These are phyloP conservation scores for Steinernema scapterisci DNA, from an alignment of 2,888 invertebrate species.

Conservation along the genomic window DNA sequence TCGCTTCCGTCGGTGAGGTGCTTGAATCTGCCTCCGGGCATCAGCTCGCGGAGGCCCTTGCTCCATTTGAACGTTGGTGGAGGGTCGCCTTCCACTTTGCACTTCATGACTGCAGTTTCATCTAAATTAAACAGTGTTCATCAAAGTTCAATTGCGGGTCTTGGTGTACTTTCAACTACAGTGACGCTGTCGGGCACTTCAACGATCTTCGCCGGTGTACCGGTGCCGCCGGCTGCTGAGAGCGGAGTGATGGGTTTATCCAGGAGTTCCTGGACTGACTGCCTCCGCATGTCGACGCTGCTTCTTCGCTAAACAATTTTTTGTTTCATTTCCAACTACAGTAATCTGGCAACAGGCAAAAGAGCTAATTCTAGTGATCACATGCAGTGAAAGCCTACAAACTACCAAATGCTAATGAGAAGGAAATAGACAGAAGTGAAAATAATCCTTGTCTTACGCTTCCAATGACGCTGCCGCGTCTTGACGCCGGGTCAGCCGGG, in stretches of 20 bases:
- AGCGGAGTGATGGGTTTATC: slow-evolving; percentile 76
- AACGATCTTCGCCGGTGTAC: slow-evolving; percentile 80
- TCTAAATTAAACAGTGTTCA: slow-evolving; percentile 72
- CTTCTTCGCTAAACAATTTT: slow-evolving; percentile 75
- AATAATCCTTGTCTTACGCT: slow-evolving; percentile 15
- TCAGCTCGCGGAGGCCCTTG: slow-evolving; percentile 72
- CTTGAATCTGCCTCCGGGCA: slow-evolving; percentile 93
- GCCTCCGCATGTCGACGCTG: slow-evolving; percentile 85
- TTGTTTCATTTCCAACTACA: neutral
- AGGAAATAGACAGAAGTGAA: neutral
- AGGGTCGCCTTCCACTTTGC: slow-evolving; percentile 90
- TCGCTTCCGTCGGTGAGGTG: slow-evolving; percentile 75
- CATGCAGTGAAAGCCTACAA: neutral
- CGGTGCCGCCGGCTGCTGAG: slow-evolving; percentile 74
- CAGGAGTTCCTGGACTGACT: slow-evolving; percentile 69
- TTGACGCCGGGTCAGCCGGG: slow-evolving; percentile 9
- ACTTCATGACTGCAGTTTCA: slow-evolving; percentile 87
- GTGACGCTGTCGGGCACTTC: slow-evolving; percentile 93
- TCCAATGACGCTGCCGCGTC: slow-evolving; percentile 5
- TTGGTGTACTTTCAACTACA: slow-evolving; percentile 84
- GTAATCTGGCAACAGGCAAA: neutral
- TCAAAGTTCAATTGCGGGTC: neutral
- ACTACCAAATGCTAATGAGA: neutral
- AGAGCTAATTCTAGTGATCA: neutral
- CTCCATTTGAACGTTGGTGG: slow-evolving; percentile 80